Base-by-base conservation (phyloP, 1,140 invertebrate species). In the Himalopsyche phryganea region DNA sequence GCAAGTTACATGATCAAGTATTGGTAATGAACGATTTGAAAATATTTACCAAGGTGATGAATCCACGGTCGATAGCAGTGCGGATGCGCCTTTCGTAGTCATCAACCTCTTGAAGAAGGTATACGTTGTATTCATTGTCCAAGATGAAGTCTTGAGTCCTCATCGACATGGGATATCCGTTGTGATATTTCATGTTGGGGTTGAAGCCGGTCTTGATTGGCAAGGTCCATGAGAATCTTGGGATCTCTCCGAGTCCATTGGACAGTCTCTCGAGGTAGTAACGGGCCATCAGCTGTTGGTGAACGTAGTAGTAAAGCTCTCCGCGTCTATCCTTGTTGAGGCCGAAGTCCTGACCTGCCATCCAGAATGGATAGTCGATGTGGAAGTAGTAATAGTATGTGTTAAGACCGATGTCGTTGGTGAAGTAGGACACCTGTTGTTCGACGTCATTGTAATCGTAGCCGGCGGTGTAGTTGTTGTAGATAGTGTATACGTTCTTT, bases 381-480 rank as follows among this genome's bases (percentile, higher is more conserved):
- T 88, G 83, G 68, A 85, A 73, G 61, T 87, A 84, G 70, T 82
- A 87, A 74, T 89, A 86, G 69, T 80, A 88, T 13, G 82, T 74
- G 70, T 90, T 90, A 9, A 89, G 71, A 40, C 80, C 79, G 56
- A 85, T 76, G 67, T 88, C 88, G 68, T 90, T 86, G 36, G 81
- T 85, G 72, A 87, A 90, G 73, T 91, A 90, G 32, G 83, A 79
- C 11, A 90, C 57, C 45, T 78, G 71, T 65, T 83, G 77, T 58
- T 88, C 84, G 11, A 76, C 73, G 56, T 82, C 78, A 20, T 72
- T 68, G 47, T 63, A 60, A 1, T 79, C 61, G 60, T 84, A 80
- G 73, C 78, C 80, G 46, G 81, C 80, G 6, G 74, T 81, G 58
- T 79, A 84, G 65, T 80, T 85, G 47, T 70, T 77, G 54, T 71